Conservation (phyloP, 2,888 invertebrate genomes). For the Parnassius orleans region DNA sequence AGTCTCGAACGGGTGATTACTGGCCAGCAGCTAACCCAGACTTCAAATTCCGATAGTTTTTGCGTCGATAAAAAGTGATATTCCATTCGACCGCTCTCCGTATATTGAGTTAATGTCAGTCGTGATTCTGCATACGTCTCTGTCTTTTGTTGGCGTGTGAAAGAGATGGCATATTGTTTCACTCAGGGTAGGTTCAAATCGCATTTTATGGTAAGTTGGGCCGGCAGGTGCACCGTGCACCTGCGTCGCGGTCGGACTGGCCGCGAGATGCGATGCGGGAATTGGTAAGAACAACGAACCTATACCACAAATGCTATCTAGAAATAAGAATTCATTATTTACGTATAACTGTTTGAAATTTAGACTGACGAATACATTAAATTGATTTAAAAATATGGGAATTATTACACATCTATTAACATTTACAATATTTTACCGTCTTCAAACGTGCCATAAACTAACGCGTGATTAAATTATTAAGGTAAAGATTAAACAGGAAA, state of each 20-base stretch:
- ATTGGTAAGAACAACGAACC: slow-evolving; percentile 68
- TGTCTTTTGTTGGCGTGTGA: slow-evolving; percentile 48
- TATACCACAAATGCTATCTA: slow-evolving; percentile 35
- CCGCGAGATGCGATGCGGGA: slow-evolving; percentile 61
- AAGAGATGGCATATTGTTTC: slow-evolving; percentile 65
- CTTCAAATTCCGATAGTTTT: slow-evolving; percentile 78
- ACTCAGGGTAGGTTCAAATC: slow-evolving; percentile 70
- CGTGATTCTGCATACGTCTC: slow-evolving; percentile 69
- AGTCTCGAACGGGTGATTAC: slow-evolving; percentile 70
- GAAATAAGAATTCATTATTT: slow-evolving; percentile 12
- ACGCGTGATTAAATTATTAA: too few relatives aligned
- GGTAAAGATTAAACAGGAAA: neutral
- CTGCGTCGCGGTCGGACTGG: slow-evolving; percentile 68
- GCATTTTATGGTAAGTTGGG: slow-evolving; percentile 79
- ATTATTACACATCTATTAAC: neutral
- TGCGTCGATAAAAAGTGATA: slow-evolving; percentile 78
- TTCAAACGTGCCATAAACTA: neutral
- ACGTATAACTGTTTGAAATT: neutral
- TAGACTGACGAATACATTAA: neutral
- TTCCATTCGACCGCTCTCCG: slow-evolving; percentile 73
- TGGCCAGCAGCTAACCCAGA: slow-evolving; percentile 63
- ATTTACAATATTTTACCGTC: slow-evolving; percentile 1
- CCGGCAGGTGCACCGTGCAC: slow-evolving; percentile 76
- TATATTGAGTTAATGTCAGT: slow-evolving; percentile 78
- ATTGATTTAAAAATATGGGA: neutral